Percentiles rank a stretch among this genome's conserved stretches.
Conservation (phyloP, 2,113 vertebrate species). For the Platysternon megacephalum region DNA sequence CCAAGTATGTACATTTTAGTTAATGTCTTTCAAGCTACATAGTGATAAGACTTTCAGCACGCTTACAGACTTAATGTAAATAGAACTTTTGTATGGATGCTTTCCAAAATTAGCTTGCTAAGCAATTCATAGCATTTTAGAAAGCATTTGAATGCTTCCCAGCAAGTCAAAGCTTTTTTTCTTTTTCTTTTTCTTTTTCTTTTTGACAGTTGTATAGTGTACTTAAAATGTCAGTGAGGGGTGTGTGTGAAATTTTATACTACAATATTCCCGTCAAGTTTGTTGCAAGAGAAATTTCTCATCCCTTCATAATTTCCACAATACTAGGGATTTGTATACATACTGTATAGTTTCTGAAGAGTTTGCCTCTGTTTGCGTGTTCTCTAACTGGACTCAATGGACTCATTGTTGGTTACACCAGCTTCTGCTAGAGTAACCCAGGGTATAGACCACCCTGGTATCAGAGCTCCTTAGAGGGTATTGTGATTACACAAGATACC, state of each 20-base stretch:
- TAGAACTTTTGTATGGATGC: background rate
- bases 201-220: background rate
- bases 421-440: background rate
- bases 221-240: background rate
- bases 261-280: background rate
- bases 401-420: background rate
- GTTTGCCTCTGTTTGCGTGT: background rate
- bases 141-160: background rate
- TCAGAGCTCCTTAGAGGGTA: background rate
- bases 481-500: background rate
- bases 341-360: background rate
- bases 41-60: background rate
- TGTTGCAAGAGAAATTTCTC: background rate
- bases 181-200: no score
- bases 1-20: conserved; percentile 84
- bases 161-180: background rate
- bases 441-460: background rate
- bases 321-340: background rate
- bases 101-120: background rate
- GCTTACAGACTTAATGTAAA: background rate
- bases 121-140: background rate
- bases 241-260: background rate
- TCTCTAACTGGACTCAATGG: background rate
- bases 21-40: background rate
- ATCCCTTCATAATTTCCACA: background rate